Evolutionary conservation across 2,797 vertebrate genomes (phyloP).

Genomic region (Neosalanx taihuensis): DNA sequence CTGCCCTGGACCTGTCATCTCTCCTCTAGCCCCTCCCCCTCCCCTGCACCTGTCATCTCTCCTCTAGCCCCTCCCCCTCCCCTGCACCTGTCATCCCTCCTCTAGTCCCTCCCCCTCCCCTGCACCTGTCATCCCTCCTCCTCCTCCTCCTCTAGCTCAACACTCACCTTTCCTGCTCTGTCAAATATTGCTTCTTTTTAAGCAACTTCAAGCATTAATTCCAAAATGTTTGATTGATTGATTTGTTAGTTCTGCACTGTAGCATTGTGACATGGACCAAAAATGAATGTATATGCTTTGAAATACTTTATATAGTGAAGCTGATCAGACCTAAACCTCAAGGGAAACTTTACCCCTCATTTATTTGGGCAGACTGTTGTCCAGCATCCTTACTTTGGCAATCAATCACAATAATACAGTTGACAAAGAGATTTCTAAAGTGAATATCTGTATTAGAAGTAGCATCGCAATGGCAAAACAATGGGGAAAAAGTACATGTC

Average conservation of each 20-base stretch:
- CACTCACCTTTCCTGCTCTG: not conserved
- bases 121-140: no score
- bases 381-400: not conserved
- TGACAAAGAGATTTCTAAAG: no score
- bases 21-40: no score
- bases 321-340: not conserved
- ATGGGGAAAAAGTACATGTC: not conserved
- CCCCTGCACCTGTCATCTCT: no score
- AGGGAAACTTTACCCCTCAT: not conserved
- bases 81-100: no score
- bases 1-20: no score
- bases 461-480: not conserved
- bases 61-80: no score
- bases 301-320: not conserved
- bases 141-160: not conserved
- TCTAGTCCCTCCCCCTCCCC: constrained; percentile 40
- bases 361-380: not conserved
- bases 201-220: no score
- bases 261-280: not conserved
- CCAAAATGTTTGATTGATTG: not conserved
- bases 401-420: not conserved
- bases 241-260: not conserved
- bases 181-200: not conserved
- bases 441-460: no score
- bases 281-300: not conserved